phyloP scores from a whole-genome alignment of 37 sponge, comb jelly and placozoan species.

The Geodia barretti region DNA sequence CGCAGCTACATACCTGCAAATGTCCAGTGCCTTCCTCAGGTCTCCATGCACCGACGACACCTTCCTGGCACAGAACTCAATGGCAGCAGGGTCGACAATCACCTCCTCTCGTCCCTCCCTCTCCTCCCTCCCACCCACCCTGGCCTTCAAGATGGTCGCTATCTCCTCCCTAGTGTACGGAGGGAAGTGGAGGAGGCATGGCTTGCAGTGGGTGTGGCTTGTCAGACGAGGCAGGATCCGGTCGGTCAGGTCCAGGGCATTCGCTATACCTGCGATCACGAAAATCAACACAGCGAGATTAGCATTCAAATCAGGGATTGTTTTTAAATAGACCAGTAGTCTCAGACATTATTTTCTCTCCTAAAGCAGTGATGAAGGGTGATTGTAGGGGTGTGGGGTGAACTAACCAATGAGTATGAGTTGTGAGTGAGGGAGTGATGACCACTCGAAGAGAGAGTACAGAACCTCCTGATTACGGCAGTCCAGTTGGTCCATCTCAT shows the following conservation, averaged over 20 bases:
- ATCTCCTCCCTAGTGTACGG: conserved; percentile 89
- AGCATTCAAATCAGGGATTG: too few species aligned
- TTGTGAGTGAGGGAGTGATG: conserved; percentile 67
- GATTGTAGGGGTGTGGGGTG: too few species aligned
- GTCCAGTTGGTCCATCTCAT: conserved; percentile 89
- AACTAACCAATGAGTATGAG: conserved; percentile 81
- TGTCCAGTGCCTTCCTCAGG: conserved; percentile 92
- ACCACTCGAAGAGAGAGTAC: conserved; percentile 91
- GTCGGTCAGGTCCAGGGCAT: conserved; percentile 87
- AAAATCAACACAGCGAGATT: not conserved
- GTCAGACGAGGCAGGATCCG: conserved; percentile 76
- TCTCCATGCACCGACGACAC: conserved; percentile 91
- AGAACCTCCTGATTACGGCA: conserved; percentile 71
- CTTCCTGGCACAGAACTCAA: conserved; percentile 91
- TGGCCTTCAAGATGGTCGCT: conserved; percentile 53
- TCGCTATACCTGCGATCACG: conserved; percentile 91
- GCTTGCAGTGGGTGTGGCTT: conserved; percentile 43
- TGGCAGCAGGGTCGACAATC: conserved; percentile 65
- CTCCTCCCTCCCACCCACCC: not conserved
- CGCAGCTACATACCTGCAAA: conserved; percentile 82
- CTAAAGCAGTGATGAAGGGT: too few species aligned
- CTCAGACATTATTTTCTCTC: too few species aligned
- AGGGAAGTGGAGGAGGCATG: conserved; percentile 75
- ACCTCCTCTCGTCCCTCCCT: not conserved
- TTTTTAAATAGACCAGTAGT: too few species aligned